phyloP scores from a whole-genome alignment of 2,797 vertebrate species.

The Cyprinodon diabolis region DNA sequence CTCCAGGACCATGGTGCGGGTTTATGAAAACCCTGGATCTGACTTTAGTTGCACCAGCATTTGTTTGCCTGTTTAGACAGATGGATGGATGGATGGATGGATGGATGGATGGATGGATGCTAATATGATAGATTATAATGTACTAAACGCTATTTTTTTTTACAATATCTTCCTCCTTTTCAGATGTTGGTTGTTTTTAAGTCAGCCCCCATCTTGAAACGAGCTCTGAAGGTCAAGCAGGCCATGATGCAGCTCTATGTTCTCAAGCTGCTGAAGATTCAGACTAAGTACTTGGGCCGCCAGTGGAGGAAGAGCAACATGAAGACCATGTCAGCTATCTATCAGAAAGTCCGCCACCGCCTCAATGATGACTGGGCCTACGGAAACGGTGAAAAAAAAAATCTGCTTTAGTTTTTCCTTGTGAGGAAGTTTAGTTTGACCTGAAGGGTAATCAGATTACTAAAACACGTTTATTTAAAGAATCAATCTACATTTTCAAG shows the following conservation, averaged over 20 bases:
- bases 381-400: constrained; percentile 84
- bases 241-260: constrained; percentile 98
- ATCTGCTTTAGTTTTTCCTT: background rate
- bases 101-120: too few relatives aligned
- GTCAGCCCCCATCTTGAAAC: constrained; percentile 94
- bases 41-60: too few relatives aligned
- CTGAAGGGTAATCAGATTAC: background rate
- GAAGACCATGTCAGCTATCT: constrained; percentile 99
- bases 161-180: background rate
- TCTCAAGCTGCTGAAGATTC: constrained; percentile 93
- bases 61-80: too few relatives aligned
- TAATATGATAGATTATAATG: too few relatives aligned
- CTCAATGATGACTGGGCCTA: constrained; percentile 98
- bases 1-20: constrained; percentile 94
- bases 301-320: constrained; percentile 99
- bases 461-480: background rate
- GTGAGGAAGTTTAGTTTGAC: background rate
- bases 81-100: too few relatives aligned
- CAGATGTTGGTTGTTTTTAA: constrained; percentile 99
- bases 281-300: constrained; percentile 96
- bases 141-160: background rate
- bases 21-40: background rate
- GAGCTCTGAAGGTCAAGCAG: constrained; percentile 95
- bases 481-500: background rate
- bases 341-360: constrained; percentile 95